A percentile compares a stretch with the other conserved stretches of the same genome.
phyloP scores from a whole-genome alignment of 1,140 invertebrate species.

The Drosophila albomicans region DNA sequence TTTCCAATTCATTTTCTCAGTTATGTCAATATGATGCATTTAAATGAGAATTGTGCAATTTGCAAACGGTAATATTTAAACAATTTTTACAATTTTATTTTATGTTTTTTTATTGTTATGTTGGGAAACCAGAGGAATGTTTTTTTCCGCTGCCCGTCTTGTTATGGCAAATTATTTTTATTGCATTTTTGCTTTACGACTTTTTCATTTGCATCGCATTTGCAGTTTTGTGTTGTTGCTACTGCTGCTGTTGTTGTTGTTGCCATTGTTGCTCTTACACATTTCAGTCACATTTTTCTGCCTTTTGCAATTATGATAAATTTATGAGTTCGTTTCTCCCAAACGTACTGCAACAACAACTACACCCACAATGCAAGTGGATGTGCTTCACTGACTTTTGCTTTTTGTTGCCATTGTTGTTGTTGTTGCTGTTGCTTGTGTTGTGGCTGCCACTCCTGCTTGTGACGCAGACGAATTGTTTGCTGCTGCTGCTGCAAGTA shows the following conservation, averaged over 20 bases:
- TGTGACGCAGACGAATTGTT: conserved; percentile 73
- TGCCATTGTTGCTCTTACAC: conserved; percentile 35
- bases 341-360: conserved; percentile 42
- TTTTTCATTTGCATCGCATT: conserved; percentile 54
- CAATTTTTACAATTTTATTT: conserved; percentile 28
- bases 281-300: conserved; percentile 73
- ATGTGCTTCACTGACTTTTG: conserved; percentile 45
- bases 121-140: conserved; percentile 19
- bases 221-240: background rate
- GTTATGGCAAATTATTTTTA: conserved; percentile 68
- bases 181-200: conserved; percentile 63
- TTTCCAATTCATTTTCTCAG: conserved; percentile 51
- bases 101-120: conserved; percentile 50
- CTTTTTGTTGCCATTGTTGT: conserved; percentile 12
- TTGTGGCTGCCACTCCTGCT: conserved; percentile 55
- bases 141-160: conserved; percentile 17
- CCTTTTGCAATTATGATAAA: conserved; percentile 79
- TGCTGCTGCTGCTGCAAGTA: conserved; percentile 34
- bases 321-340: conserved; percentile 83
- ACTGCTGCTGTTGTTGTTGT: background rate
- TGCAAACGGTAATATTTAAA: conserved; percentile 14
- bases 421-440: conserved; percentile 24
- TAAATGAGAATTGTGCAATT: conserved; percentile 43
- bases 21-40: conserved; percentile 10
- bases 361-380: conserved; percentile 34